phyloP scores from a whole-genome alignment of 2,888 invertebrate species.

The Sesamia inferens region DNA sequence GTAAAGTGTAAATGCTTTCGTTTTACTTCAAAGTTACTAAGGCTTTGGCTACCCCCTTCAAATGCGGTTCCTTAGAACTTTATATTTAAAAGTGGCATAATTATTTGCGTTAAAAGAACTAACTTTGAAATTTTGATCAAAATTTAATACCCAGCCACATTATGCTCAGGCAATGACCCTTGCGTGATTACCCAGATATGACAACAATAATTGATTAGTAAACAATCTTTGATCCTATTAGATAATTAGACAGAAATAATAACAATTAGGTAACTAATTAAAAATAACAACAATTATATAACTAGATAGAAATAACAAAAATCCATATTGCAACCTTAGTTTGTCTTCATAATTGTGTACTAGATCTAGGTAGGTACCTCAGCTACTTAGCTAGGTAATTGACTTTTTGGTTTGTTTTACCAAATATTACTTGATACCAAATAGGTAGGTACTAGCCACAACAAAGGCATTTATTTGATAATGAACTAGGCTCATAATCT shows the following conservation, averaged over 20 bases:
- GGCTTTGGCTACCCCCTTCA: background rate
- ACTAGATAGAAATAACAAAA: background rate
- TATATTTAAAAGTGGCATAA: background rate
- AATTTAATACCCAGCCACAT: background rate
- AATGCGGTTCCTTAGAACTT: background rate
- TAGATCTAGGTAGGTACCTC: background rate
- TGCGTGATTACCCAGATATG: background rate
- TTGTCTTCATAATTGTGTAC: background rate
- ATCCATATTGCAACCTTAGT: background rate
- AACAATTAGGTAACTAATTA: background rate
- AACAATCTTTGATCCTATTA: background rate
- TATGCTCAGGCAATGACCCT: background rate
- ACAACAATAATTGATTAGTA: background rate
- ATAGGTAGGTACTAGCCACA: background rate
- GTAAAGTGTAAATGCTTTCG: background rate
- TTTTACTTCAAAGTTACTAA: background rate
- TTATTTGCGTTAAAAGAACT: background rate
- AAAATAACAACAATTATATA: background rate
- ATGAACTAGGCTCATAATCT: slow-evolving; percentile 70
- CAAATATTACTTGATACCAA: slow-evolving; percentile 4
- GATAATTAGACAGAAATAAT: background rate
- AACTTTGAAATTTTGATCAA: background rate
- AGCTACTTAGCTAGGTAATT: background rate
- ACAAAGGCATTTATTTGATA: slow-evolving; percentile 54
- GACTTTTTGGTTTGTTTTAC: background rate